Evolutionary conservation across 2,797 vertebrate species (phyloP).

Genomic region (Smutsia temminckii): DNA sequence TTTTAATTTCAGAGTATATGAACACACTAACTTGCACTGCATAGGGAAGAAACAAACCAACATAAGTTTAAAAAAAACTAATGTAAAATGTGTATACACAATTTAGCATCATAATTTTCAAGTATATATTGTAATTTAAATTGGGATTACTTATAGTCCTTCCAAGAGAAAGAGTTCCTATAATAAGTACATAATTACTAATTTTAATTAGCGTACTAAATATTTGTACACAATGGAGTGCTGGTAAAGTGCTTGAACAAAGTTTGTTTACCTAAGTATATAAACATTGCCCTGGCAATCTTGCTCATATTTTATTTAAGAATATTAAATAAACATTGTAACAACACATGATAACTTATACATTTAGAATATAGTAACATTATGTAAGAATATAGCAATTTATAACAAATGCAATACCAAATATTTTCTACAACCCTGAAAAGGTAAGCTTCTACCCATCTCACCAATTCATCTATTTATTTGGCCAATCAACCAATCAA

Average conservation of each 20-base stretch:
- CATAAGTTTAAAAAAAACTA: background rate
- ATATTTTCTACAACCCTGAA: background rate
- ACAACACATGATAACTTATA: background rate
- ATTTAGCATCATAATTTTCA: constrained; percentile 2
- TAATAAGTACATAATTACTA: constrained; percentile 20
- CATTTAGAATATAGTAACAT: background rate
- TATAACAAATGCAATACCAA: background rate
- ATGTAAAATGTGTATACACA: background rate
- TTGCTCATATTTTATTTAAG: constrained; percentile 29
- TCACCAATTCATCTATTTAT: background rate
- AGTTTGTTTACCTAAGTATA: constrained; percentile 2
- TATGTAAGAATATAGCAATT: background rate
- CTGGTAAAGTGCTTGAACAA: constrained; percentile 6
- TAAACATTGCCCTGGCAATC: background rate
- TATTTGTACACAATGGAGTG: constrained; percentile 29
- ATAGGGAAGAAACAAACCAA: background rate
- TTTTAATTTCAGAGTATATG: constrained; percentile 6
- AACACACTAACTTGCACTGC: background rate
- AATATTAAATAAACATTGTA: constrained; percentile 10
- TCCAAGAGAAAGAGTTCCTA: constrained; percentile 48
- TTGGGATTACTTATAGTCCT: constrained; percentile 25
- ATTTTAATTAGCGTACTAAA: constrained; percentile 32
- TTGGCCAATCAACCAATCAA: background rate
- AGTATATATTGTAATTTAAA: constrained; percentile 18
- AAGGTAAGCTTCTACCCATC: background rate